Evolutionary conservation across 2,888 invertebrate genomes (phyloP).

Genomic region (Amiota communis): DNA sequence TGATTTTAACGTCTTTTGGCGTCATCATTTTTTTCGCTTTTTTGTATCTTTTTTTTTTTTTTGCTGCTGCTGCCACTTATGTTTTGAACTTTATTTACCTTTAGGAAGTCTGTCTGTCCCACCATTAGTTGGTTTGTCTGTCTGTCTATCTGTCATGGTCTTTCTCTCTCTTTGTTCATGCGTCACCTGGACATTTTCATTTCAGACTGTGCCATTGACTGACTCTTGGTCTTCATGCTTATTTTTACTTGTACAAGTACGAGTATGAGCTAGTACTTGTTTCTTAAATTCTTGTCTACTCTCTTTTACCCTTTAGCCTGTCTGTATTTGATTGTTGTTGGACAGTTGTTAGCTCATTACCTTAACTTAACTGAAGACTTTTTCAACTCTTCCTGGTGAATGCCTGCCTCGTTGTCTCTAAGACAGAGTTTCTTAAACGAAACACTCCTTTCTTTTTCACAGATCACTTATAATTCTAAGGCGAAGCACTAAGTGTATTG

Average conservation of each 20-base stretch:
- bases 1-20: slow-evolving; percentile 16
- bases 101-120: slow-evolving; percentile 11
- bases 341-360: slow-evolving; percentile 12
- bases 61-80: slow-evolving; percentile 8
- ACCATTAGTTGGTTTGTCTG: not conserved
- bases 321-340: slow-evolving; percentile 5
- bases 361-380: not conserved
- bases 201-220: slow-evolving; percentile 17
- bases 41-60: not conserved
- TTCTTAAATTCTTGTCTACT: not conserved
- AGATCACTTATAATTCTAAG: too few species aligned
- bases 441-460: too few species aligned
- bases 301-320: not conserved
- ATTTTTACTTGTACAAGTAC: too few species aligned
- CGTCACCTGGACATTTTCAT: slow-evolving; percentile 11
- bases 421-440: too few species aligned
- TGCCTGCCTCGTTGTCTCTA: too few species aligned
- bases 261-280: too few species aligned
- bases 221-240: slow-evolving; percentile 5
- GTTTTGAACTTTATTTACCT: slow-evolving; percentile 31
- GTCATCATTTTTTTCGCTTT: slow-evolving; percentile 17
- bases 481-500: too few species aligned
- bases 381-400: not conserved
- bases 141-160: slow-evolving; percentile 3
- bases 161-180: not conserved